Percentiles rank a stretch among this genome's conserved stretches.
Evolutionary conservation across 2,113 vertebrate species (phyloP).

Genomic region (Emydura subglobosa): DNA sequence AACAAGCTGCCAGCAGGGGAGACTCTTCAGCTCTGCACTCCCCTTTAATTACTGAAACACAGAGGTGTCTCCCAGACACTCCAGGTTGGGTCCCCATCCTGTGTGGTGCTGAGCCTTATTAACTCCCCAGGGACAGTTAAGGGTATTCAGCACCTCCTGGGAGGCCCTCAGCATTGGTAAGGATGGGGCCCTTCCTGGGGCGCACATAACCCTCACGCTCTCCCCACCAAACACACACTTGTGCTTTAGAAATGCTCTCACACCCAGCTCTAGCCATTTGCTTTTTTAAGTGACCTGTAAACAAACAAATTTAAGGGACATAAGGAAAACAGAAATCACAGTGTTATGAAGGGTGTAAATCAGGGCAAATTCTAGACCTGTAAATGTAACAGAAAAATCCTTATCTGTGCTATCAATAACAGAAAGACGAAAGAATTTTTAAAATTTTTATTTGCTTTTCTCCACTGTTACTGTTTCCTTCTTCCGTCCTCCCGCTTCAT

Average conservation of each 20-base stretch:
- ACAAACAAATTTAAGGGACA: neutral
- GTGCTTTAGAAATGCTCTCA: neutral
- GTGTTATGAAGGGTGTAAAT: neutral
- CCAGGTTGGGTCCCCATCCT: neutral
- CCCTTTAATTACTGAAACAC: neutral
- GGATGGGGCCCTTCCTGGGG: neutral
- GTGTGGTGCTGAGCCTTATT: neutral
- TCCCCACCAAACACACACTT: neutral
- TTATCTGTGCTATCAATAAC: neutral
- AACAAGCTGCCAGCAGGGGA: neutral
- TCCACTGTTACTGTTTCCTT: neutral
- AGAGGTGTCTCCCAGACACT: neutral
- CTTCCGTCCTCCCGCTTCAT: neutral
- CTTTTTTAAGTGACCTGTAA: neutral
- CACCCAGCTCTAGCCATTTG: neutral
- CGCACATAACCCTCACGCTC: neutral
- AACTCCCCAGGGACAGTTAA: neutral
- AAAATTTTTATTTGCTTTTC: neutral
- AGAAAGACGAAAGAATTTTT: neutral
- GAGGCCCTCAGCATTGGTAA: neutral
- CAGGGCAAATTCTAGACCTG: neutral
- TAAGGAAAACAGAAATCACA: slow-evolving; percentile 3
- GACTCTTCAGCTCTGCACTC: neutral
- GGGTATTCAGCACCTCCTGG: neutral
- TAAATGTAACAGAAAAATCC: neutral